phyloP scores from a whole-genome alignment of 1,140 invertebrate genomes.

The Radopholus similis region DNA sequence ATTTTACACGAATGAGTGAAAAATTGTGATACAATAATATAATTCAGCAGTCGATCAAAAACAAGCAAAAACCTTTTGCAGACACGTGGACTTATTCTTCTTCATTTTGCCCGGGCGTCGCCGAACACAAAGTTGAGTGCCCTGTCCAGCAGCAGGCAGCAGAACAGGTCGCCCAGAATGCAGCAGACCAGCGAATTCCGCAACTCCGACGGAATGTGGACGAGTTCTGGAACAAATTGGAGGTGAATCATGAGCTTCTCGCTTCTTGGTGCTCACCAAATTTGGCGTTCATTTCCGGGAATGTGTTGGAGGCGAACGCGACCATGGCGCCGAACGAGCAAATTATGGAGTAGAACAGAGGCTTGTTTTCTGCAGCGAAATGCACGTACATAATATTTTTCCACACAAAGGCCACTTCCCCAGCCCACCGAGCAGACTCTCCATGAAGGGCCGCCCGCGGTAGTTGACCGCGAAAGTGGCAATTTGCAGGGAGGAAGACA shows the following conservation, averaged over 20 bases:
- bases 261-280: conserved; percentile 6
- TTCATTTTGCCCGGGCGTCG: conserved; percentile 41
- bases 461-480: conserved; percentile 99
- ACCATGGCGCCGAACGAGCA: conserved; percentile 52
- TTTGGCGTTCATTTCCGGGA: conserved; percentile 16
- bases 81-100: neutral
- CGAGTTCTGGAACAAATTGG: neutral
- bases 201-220: conserved; percentile 55
- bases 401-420: too few species aligned
- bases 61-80: neutral
- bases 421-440: conserved; percentile 70
- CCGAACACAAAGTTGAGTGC: conserved; percentile 61
- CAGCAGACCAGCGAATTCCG: conserved; percentile 61
- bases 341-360: conserved; percentile 72
- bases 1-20: too few species aligned
- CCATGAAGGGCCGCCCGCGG: conserved; percentile 96
- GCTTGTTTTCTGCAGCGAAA: conserved; percentile 72
- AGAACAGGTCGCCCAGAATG: conserved; percentile 61
- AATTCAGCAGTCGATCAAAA: neutral
- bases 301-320: conserved; percentile 13
- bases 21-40: neutral
- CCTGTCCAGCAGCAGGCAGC: conserved; percentile 62
- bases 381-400: too few species aligned
- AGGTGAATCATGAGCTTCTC: too few species aligned
- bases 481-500: conserved; percentile 91